These are phyloP conservation scores for Drosophila rhopaloa DNA, from an alignment of 1,140 invertebrate genomes.

Conservation along the genomic window DNA sequence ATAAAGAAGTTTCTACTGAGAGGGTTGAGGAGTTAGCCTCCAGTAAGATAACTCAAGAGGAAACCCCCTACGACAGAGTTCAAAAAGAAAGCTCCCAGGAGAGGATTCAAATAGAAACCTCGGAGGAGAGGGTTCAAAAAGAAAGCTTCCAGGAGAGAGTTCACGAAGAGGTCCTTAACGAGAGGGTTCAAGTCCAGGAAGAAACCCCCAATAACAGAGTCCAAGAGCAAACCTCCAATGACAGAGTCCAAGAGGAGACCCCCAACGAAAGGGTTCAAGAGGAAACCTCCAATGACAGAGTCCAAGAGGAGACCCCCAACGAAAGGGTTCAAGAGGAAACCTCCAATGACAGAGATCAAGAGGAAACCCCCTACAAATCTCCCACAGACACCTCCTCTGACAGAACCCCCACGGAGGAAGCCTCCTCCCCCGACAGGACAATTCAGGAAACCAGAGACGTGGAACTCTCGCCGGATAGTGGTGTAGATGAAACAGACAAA, in stretches of 20 bases:
- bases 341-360: background rate
- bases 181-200: background rate
- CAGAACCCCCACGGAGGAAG: conserved; percentile 7
- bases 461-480: conserved; percentile 35
- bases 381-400: conserved; percentile 1
- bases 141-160: conserved; percentile 4
- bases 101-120: background rate
- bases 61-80: background rate
- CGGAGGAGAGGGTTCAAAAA: background rate
- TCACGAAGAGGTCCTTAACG: background rate
- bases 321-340: conserved; percentile 10
- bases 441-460: background rate
- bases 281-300: conserved; percentile 6
- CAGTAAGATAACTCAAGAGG: background rate
- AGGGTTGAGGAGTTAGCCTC: no score
- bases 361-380: background rate
- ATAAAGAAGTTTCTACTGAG: no score
- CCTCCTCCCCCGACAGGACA: conserved; percentile 1
- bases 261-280: conserved; percentile 9
- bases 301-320: conserved; percentile 1
- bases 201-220: background rate
- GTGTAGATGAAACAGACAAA: conserved; percentile 23
- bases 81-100: conserved; percentile 8
- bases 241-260: conserved; percentile 2
- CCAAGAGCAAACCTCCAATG: background rate